Base-by-base conservation (phyloP, 2,113 vertebrate genomes). In the Colinus virginianus region DNA sequence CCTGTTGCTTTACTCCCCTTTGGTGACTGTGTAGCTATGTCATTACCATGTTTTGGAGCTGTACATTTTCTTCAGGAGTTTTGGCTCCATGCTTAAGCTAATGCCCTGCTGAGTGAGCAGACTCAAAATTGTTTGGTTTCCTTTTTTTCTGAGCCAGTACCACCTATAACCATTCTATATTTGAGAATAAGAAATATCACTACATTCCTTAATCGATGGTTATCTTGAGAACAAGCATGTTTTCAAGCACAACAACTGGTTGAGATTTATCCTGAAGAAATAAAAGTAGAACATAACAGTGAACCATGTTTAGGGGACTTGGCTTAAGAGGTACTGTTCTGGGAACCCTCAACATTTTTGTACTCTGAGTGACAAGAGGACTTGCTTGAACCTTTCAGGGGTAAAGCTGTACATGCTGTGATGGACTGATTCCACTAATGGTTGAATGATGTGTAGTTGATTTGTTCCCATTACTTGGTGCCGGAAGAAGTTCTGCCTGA, bases 401-500 rank as follows among this genome's bases (percentile, higher is more conserved):
- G 1, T 8, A 34, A 72, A 36, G 32, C 66, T 81, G 68, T 51
- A 26, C 20, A 0, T 66, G 45, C 43, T 30, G 20, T 0, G 0
- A 13, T 43, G 62, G 34, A 36, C 69, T 78, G 34, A 51, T 81
- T 62, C 38, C 48, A 15, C 23, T 19, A 13, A 28, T n/a, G 53
- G 51, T 16, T 90, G 56, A 68, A 55, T 90, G 81, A 15, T 30
- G 3, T 43, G 59, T 90, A 20, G 64, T 93, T 88, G 43, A 88
- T 26, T 75, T 56, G 11, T 58, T 90, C 61, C 51, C 43, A 3
- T 86, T 67, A 78, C 80, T 40, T 92, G 84, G 56, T 13, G 23
- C 34, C 48, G 78, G 61, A 82, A 90, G 87, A 87, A 81, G 34
- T 48, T 84, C 42, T 76, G 70, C 80, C 84, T 78, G 84, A 81